Evolutionary conservation across 1,140 invertebrate genomes (phyloP).

Genomic region (Rhopalosiphum maidis): DNA sequence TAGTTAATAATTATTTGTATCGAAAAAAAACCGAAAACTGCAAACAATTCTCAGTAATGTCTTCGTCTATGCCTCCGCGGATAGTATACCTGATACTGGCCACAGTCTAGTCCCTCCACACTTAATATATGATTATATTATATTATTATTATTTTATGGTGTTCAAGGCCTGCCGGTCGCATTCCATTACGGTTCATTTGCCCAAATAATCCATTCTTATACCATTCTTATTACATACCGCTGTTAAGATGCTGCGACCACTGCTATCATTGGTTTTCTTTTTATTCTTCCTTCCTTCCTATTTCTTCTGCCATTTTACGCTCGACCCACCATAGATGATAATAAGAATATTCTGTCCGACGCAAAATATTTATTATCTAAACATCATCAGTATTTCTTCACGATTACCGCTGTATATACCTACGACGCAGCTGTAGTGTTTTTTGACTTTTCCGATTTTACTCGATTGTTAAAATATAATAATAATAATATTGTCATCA

Average conservation of each 20-base stretch:
- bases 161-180: slow-evolving; percentile 27
- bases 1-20: background rate
- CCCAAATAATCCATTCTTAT: slow-evolving; percentile 36
- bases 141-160: background rate
- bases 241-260: background rate
- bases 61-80: background rate
- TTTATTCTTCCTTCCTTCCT: background rate
- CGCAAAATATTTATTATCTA: background rate
- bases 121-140: background rate
- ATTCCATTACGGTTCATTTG: slow-evolving; percentile 47
- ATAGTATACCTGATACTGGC: background rate
- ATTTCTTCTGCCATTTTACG: background rate
- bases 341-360: background rate
- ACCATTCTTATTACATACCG: background rate
- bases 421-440: background rate
- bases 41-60: slow-evolving; percentile 10
- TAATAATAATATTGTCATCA: background rate
- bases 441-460: background rate
- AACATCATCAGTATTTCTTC: background rate
- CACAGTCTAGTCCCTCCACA: background rate
- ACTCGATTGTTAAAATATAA: too few relatives aligned
- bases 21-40: background rate
- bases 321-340: background rate
- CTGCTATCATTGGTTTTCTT: background rate
- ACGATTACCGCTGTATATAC: background rate